phyloP scores from a whole-genome alignment of 2,113 vertebrate genomes.

The Nycticebus coucang region DNA sequence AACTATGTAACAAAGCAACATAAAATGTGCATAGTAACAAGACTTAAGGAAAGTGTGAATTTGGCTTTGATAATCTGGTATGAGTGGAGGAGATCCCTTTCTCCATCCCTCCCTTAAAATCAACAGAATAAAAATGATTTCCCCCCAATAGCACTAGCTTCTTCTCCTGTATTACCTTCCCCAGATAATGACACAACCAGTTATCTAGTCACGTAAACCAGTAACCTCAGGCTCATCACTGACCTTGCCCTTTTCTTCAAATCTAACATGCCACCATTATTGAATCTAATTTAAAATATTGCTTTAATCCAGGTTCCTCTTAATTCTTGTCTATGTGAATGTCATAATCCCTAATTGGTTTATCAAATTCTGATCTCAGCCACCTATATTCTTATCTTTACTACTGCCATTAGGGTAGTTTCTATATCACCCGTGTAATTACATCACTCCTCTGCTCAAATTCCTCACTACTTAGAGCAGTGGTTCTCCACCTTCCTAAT shows the following conservation, averaged over 20 bases:
- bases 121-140: neutral
- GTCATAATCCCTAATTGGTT: neutral
- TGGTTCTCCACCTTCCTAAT: too few species aligned
- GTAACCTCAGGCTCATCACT: neutral
- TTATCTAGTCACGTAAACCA: neutral
- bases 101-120: neutral
- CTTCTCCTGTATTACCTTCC: neutral
- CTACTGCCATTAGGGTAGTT: neutral
- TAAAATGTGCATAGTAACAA: neutral
- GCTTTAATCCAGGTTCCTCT: neutral
- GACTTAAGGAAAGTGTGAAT: neutral
- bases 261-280: neutral
- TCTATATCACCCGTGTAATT: neutral
- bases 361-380: neutral
- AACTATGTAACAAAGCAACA: neutral
- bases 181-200: neutral
- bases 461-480: neutral
- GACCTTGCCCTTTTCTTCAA: constrained; percentile 23
- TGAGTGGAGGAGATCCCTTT: neutral
- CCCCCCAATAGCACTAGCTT: neutral
- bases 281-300: constrained; percentile 3
- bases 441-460: neutral
- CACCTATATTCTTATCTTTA: neutral
- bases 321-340: neutral
- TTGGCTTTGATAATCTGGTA: neutral